A percentile compares a stretch with the other conserved stretches of the same genome.
Evolutionary conservation across 2,797 vertebrate species (phyloP).

Genomic region (Chiloscyllium punctatum): DNA sequence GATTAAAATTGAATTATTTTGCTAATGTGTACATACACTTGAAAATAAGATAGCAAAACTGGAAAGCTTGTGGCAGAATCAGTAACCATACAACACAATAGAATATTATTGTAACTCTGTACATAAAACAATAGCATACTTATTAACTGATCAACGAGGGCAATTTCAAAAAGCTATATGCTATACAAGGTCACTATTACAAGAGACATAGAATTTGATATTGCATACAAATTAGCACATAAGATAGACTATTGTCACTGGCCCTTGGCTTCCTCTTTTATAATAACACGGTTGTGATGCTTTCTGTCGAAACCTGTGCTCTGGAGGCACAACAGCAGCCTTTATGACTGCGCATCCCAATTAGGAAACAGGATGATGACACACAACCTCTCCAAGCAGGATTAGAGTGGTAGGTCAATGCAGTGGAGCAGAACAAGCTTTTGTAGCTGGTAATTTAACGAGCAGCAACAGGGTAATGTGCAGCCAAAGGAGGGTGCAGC

Average conservation of each 20-base stretch:
- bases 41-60: background rate
- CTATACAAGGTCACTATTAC: background rate
- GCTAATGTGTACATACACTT: background rate
- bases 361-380: constrained; percentile 73
- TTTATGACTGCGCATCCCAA: constrained; percentile 52
- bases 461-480: constrained; percentile 72
- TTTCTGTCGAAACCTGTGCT: constrained; percentile 61
- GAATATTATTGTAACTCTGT: background rate
- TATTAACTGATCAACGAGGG: background rate
- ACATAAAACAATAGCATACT: background rate
- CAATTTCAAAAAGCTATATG: background rate
- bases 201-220: background rate
- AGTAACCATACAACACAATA: background rate
- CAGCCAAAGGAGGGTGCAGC: constrained; percentile 70
- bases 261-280: constrained; percentile 18
- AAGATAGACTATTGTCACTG: constrained; percentile 24
- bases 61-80: background rate
- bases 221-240: constrained; percentile 1
- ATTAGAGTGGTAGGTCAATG: constrained; percentile 58
- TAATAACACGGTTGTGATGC: constrained; percentile 43
- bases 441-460: constrained; percentile 73
- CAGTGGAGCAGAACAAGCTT: constrained; percentile 62
- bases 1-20: background rate
- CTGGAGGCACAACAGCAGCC: constrained; percentile 45
- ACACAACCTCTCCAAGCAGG: constrained; percentile 60